Base-by-base conservation (phyloP, 2,797 vertebrate genomes). In the Cynopterus sphinx region DNA sequence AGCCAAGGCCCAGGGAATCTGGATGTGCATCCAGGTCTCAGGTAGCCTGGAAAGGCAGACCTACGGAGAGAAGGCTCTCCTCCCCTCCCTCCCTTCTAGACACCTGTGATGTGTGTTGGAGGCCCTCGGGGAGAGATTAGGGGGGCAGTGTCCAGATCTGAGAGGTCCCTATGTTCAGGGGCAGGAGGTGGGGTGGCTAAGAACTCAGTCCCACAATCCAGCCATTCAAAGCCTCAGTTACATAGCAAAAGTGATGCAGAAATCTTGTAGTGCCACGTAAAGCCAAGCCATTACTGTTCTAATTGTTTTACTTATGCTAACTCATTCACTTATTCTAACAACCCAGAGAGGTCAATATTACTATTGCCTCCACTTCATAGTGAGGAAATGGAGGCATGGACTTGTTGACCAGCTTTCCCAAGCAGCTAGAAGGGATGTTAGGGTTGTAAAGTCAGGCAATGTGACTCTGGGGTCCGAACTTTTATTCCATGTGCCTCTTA, bases 91-190 rank as follows among this genome's bases (percentile, higher is more conserved):
- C 24, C 41, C 55, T 53, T 31, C 49, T 39, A 39, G 33, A 17
- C 22, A 55, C 41, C 24, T 2, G 2, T 43, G 41, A n/a, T 67
- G 5, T 24, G 26, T 28, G 11, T 41, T 19, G 4, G 41, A n/a
- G 41, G 57, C 16, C 59, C 67, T 28, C 9, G 22, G 65, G 68
- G 31, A 11, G 28, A 28, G 28, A 67, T 16, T 21, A 13, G 28
- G 36, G 55, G 9, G 51, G 9, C 1, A 2, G 63, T 11, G 1
- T 11, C 78, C 49, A n/a, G 31, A 49, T 24, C 28, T 46, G 26
- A 55, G 41, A 90, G 46, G 26, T 5, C 51, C 21, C 57, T 28
- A 0, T 19, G 28, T 26, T 36, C 0, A 0, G 26, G 26, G 17
- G 4, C 1, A n/a, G 67, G 22, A 41, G 26, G 28, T 7, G 28